These are phyloP conservation scores for Bucorvus abyssinicus DNA, from an alignment of 2,797 vertebrate species.

Conservation along the genomic window DNA sequence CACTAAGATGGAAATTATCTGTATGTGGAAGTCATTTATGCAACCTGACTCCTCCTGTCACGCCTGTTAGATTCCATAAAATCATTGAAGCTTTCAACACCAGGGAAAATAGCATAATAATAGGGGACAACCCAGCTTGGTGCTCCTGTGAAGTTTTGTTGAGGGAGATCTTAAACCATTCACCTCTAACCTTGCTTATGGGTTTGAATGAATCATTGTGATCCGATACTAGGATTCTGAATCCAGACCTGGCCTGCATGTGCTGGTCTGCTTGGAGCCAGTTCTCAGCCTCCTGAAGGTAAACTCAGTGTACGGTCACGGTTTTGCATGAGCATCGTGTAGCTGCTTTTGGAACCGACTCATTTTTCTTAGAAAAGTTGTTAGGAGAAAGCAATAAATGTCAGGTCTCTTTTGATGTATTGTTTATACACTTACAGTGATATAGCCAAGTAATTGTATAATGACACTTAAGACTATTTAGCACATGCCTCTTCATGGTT, in stretches of 20 bases:
- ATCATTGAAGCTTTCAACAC: background rate
- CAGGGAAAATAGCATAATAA: constrained; percentile 9
- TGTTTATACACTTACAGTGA: background rate
- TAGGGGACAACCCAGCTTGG: background rate
- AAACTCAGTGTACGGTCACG: accelerated
- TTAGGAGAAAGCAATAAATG: background rate
- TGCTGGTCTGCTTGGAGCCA: background rate
- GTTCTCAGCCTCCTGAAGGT: background rate
- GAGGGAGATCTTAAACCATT: background rate
- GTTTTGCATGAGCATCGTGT: background rate
- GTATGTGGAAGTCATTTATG: background rate
- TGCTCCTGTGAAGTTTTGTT: background rate
- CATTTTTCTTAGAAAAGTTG: background rate
- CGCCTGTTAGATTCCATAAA: background rate
- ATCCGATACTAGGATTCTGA: too few species aligned
- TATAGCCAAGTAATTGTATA: background rate
- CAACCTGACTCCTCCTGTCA: background rate
- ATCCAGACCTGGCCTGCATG: background rate
- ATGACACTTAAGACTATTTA: background rate
- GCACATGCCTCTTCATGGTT: background rate
- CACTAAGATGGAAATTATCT: background rate
- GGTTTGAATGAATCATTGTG: background rate
- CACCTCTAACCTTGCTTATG: background rate
- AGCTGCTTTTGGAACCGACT: background rate
- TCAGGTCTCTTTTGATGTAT: background rate